Conservation (phyloP, 1,140 invertebrate species). For the Hypsibius dujardini region DNA sequence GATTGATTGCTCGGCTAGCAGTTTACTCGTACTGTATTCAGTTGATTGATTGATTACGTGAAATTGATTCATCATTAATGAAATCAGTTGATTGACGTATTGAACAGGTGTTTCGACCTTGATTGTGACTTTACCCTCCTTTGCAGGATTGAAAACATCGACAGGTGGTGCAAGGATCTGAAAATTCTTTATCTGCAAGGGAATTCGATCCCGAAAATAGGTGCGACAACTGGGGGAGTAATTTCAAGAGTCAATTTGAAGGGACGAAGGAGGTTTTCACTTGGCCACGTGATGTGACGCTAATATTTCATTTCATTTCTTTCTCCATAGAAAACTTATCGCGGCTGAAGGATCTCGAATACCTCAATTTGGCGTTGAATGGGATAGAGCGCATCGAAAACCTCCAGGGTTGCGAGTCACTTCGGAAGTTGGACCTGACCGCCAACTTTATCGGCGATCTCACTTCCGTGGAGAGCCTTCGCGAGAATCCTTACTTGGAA, state of each 20-base stretch:
- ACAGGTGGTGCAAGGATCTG: conserved; percentile 68
- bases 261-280: no score
- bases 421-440: conserved; percentile 79
- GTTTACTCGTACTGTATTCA: no score
- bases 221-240: conserved; percentile 48
- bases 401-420: conserved; percentile 63
- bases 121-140: background rate
- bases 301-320: no score
- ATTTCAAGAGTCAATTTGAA: no score
- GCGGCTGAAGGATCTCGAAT: conserved; percentile 68
- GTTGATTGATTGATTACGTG: no score
- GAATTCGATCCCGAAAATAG: conserved; percentile 49
- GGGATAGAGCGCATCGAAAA: conserved; percentile 82
- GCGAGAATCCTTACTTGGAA: conserved; percentile 35
- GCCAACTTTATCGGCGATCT: conserved; percentile 80
- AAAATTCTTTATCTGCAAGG: conserved; percentile 75
- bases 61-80: no score
- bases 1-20: no score
- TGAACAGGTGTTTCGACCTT: no score
- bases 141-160: conserved; percentile 57
- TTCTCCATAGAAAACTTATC: conserved; percentile 59
- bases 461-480: conserved; percentile 51
- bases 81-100: no score
- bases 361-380: conserved; percentile 78
- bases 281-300: no score